phyloP scores from a whole-genome alignment of 2,113 vertebrate species.

The Delphinus delphis region DNA sequence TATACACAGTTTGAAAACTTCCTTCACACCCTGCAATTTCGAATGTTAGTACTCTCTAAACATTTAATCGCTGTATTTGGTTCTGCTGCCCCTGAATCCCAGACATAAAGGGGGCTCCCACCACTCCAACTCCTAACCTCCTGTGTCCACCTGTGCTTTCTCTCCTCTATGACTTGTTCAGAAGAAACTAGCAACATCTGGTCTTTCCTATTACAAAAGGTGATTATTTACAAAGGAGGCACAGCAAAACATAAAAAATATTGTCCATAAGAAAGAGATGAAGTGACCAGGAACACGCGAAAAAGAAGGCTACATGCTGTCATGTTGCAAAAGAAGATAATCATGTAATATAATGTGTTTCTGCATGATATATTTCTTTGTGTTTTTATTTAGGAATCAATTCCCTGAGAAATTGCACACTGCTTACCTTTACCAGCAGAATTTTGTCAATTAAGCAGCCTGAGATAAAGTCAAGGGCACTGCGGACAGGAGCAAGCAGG shows the following conservation, averaged over 20 bases:
- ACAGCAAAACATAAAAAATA: background rate
- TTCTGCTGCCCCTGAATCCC: background rate
- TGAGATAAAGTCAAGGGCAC: background rate
- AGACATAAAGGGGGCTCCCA: background rate
- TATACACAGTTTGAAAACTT: background rate
- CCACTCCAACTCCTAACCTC: rapidly evolving
- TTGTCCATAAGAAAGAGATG: background rate
- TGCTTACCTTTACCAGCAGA: background rate
- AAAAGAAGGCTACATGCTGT: background rate
- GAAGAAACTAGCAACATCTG: background rate
- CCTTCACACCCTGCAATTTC: background rate
- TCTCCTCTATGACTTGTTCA: background rate
- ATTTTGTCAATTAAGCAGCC: background rate
- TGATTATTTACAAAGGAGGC: background rate
- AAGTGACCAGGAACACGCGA: background rate
- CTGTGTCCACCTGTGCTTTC: rapidly evolving
- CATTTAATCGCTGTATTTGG: rapidly evolving
- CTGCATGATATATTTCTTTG: background rate
- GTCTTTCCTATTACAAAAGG: background rate
- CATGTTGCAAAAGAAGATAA: background rate
- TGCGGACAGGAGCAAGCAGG: rapidly evolving
- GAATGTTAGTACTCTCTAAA: too few relatives aligned
- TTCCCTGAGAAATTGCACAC: background rate
- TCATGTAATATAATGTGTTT: background rate
- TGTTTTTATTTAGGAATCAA: background rate